Evolutionary conservation across 2,113 vertebrate genomes (phyloP).

Genomic region (Procavia capensis): DNA sequence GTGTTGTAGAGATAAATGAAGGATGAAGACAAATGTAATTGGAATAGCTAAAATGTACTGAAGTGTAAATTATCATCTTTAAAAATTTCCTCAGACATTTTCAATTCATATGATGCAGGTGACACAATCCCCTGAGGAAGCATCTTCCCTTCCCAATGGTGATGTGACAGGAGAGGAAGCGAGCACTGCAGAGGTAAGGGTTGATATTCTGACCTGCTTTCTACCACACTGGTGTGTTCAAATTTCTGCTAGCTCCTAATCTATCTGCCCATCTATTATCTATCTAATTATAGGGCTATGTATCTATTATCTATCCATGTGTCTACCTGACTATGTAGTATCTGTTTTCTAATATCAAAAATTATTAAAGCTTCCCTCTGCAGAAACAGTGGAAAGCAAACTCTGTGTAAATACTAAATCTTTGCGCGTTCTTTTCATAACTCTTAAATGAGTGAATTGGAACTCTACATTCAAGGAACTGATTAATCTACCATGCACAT

Average conservation of each 20-base stretch:
- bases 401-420: background rate
- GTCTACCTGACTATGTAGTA: too few relatives aligned
- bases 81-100: constrained; percentile 19
- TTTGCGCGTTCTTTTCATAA: background rate
- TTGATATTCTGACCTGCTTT: background rate
- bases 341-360: background rate
- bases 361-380: background rate
- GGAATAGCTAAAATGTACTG: background rate
- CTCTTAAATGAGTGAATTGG: background rate
- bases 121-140: constrained; percentile 57
- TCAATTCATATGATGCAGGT: constrained; percentile 67
- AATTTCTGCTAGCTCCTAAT: background rate
- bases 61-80: background rate
- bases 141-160: constrained; percentile 69
- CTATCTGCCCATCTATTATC: background rate
- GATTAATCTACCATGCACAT: background rate
- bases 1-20: background rate
- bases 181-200: constrained; percentile 69
- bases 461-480: too few relatives aligned
- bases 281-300: background rate
- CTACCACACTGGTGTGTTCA: background rate
- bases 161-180: constrained; percentile 66
- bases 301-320: background rate
- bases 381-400: background rate
- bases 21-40: background rate